These are phyloP conservation scores for Ochotona curzoniae DNA, from an alignment of 2,113 vertebrate genomes.

Conservation along the genomic window DNA sequence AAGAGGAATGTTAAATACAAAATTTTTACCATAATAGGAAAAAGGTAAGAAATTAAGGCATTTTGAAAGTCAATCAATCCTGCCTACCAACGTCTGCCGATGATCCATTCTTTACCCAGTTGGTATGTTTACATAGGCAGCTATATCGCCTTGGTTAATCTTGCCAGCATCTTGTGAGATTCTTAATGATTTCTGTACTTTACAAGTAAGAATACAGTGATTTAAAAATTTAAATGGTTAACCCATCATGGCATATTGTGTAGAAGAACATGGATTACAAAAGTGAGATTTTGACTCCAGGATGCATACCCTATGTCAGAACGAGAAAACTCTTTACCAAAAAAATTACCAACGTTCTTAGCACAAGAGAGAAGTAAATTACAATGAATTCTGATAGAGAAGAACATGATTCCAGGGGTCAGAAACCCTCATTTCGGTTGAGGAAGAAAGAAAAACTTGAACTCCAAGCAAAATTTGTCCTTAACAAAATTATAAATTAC, in stretches of 20 bases:
- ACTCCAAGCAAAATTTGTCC: neutral
- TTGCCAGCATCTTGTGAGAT: neutral
- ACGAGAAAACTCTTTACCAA: neutral
- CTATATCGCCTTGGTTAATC: neutral
- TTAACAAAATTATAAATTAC: neutral
- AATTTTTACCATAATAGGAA: neutral
- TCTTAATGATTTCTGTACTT: neutral
- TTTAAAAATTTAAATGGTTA: neutral
- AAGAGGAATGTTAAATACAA: neutral
- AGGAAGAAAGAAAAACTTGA: neutral
- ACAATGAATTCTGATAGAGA: neutral
- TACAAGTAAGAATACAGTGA: neutral
- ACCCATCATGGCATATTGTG: neutral
- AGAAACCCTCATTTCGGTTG: neutral
- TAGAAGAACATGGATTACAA: neutral
- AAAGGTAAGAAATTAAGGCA: neutral
- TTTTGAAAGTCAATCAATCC: neutral
- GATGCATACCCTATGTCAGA: neutral
- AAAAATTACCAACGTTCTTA: neutral
- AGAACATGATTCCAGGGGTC: neutral
- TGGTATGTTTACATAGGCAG: neutral
- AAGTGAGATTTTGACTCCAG: neutral
- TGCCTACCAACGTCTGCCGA: neutral
- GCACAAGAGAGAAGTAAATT: neutral
- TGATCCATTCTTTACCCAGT: neutral